phyloP scores from a whole-genome alignment of 1,140 invertebrate species.

The Conopomorpha cramerella region DNA sequence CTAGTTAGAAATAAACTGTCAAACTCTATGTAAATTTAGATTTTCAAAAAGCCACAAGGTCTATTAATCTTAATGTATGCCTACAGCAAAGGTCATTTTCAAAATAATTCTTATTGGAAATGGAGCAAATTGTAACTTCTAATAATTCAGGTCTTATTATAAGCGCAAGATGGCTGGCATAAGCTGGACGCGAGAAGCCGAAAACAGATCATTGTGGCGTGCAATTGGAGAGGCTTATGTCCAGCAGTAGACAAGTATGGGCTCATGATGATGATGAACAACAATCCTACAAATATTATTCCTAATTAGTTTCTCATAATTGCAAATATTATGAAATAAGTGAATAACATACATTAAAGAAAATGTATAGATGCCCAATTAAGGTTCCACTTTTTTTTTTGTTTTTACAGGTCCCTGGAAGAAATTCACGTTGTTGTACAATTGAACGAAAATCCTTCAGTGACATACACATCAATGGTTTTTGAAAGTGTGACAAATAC shows the following conservation, averaged over 20 bases:
- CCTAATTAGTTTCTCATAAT: background rate
- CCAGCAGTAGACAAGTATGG: background rate
- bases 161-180: too few relatives aligned
- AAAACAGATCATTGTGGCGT: too few relatives aligned
- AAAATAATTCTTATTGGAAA: background rate
- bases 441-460: conserved; percentile 11
- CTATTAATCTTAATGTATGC: too few relatives aligned
- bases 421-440: conserved; percentile 25
- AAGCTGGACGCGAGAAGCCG: too few relatives aligned
- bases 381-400: conserved; percentile 2
- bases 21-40: background rate
- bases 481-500: conserved; percentile 12
- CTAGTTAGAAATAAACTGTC: too few relatives aligned
- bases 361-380: background rate
- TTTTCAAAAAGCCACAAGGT: background rate
- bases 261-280: background rate
- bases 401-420: conserved; percentile 21
- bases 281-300: background rate
- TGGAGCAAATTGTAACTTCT: background rate
- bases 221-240: too few relatives aligned
- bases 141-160: background rate
- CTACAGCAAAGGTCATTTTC: background rate
- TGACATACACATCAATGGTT: conserved; percentile 26
- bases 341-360: background rate
- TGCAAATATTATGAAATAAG: background rate